These are phyloP conservation scores for Hydrochoerus hydrochaeris DNA, from an alignment of 2,113 vertebrate species.

Conservation along the genomic window DNA sequence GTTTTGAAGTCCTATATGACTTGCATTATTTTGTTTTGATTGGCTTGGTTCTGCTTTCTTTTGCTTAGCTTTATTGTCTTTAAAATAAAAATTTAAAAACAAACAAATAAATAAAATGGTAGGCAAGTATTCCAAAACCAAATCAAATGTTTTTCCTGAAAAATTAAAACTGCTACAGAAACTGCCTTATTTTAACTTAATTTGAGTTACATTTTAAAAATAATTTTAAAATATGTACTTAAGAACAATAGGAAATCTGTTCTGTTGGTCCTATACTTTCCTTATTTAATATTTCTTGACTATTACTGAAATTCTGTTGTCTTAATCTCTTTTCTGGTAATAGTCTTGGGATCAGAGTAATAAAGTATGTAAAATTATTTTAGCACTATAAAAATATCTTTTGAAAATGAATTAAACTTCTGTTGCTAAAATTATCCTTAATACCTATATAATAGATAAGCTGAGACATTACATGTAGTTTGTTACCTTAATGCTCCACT, in stretches of 20 bases:
- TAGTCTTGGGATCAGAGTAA: neutral
- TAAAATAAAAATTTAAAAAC: too few species aligned
- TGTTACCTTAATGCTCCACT: neutral
- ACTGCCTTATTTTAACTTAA: neutral
- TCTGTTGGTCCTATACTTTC: neutral
- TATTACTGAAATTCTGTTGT: conserved; percentile 23
- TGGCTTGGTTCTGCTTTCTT: too few species aligned
- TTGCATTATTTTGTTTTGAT: too few species aligned
- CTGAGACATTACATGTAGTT: neutral
- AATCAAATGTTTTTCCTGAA: conserved; percentile 43
- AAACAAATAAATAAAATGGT: neutral
- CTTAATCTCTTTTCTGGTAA: neutral
- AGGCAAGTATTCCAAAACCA: conserved; percentile 44
- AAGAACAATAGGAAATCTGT: neutral
- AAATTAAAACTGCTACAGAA: neutral
- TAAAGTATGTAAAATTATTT: neutral
- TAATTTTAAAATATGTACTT: neutral
- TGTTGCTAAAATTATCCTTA: neutral
- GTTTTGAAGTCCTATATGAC: too few species aligned
- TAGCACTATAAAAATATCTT: conserved; percentile 29
- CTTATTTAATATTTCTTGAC: conserved; percentile 25
- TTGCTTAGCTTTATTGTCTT: too few species aligned
- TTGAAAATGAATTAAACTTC: neutral
- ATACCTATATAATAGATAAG: neutral
- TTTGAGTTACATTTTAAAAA: conserved; percentile 2